Conservation (phyloP, 2,888 invertebrate species). For the Eilema sororculum region DNA sequence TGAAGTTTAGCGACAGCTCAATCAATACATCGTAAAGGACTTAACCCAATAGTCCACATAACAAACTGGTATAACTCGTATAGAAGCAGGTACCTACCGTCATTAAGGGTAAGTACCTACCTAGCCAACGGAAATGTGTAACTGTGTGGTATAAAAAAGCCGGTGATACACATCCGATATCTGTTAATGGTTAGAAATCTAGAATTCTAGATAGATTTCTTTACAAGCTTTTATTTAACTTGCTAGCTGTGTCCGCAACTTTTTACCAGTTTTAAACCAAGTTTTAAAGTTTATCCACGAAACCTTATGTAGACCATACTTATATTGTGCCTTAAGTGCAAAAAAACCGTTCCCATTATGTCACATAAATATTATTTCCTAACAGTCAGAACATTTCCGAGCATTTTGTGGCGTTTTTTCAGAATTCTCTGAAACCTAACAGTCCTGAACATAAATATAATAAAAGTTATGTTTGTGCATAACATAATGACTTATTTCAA, state of each 20-base stretch:
- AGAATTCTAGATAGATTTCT: background rate
- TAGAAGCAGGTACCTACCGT: slow-evolving; percentile 44
- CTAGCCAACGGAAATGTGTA: slow-evolving; percentile 44
- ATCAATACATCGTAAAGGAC: slow-evolving; percentile 44
- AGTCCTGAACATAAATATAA: background rate
- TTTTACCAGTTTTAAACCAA: no score
- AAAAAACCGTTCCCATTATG: background rate
- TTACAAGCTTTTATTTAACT: background rate
- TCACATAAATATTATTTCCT: background rate
- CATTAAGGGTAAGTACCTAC: slow-evolving; percentile 63
- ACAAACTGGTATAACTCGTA: slow-evolving; percentile 61
- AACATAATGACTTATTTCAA: slow-evolving; percentile 19
- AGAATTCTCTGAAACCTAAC: background rate
- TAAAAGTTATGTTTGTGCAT: background rate
- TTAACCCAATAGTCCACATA: slow-evolving; percentile 70
- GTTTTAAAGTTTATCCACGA: no score
- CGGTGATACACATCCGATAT: slow-evolving; percentile 36
- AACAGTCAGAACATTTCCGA: background rate
- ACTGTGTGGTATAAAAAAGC: slow-evolving; percentile 30
- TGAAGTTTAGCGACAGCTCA: slow-evolving; percentile 23
- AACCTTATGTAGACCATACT: no score
- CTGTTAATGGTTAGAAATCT: slow-evolving; percentile 33
- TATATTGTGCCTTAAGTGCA: no score
- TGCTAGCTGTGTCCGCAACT: background rate
- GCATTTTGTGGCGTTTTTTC: no score